Conservation (phyloP, 2,113 vertebrate genomes). For the Chunga burmeisteri region DNA sequence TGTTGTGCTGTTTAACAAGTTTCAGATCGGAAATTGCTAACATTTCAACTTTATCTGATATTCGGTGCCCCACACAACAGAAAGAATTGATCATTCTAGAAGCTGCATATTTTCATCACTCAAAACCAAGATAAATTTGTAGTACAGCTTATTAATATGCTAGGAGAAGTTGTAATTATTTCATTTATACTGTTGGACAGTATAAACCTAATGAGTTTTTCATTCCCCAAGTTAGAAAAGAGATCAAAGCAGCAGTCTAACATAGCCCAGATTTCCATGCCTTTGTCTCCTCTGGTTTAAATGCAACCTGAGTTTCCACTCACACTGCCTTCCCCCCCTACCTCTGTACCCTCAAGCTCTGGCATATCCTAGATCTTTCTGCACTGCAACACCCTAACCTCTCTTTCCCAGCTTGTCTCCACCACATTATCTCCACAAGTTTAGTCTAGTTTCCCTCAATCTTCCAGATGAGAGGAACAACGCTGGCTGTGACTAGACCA, state of each 20-base stretch:
- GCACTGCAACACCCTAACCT: background rate
- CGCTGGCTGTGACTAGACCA: background rate
- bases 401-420: background rate
- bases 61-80: background rate
- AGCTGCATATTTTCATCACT: background rate
- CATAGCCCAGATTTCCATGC: background rate
- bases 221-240: background rate
- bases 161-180: background rate
- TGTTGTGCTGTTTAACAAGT: slow-evolving; percentile 8
- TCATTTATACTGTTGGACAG: background rate
- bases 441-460: background rate
- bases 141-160: background rate
- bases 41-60: slow-evolving; percentile 37
- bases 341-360: background rate
- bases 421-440: background rate
- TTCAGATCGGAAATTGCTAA: slow-evolving; percentile 30
- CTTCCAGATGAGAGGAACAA: background rate
- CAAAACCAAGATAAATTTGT: background rate
- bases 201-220: background rate
- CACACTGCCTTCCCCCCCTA: background rate
- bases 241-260: background rate
- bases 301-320: background rate
- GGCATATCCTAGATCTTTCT: background rate
- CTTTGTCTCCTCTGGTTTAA: background rate
- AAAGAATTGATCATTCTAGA: background rate